Conservation (phyloP, 2,113 vertebrate genomes). For the Procavia capensis region DNA sequence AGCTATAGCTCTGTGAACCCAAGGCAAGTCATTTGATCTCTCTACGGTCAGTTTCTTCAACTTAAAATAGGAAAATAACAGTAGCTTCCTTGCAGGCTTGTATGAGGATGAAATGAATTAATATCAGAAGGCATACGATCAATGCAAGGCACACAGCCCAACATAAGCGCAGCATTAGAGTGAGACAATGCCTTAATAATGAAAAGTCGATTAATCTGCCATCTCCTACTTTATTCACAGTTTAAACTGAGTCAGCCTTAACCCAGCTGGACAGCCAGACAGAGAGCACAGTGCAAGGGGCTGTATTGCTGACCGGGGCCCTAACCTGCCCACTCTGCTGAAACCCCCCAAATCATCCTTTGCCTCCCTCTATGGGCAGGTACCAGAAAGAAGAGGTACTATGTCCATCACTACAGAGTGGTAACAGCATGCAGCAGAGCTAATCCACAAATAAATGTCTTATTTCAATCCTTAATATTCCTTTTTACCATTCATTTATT, state of each 20-base stretch:
- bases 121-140: background rate
- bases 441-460: background rate
- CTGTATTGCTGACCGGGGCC: no score
- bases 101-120: constrained; percentile 15
- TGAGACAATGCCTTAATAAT: background rate
- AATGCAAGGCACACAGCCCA: background rate
- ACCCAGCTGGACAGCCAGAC: background rate
- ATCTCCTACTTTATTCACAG: background rate
- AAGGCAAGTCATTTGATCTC: background rate
- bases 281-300: background rate
- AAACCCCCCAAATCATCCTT: background rate
- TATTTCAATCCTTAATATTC: background rate
- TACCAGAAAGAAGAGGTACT: background rate
- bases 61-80: constrained; percentile 12
- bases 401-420: background rate
- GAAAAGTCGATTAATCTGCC: background rate
- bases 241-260: background rate
- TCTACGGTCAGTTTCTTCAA: background rate
- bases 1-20: background rate
- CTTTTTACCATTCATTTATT: background rate
- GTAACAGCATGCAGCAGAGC: background rate
- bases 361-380: background rate
- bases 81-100: background rate
- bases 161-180: background rate
- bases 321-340: background rate